Base-by-base conservation (phyloP, 37 sponge, comb jelly and placozoan species). In the Lycopodina hypogea region DNA sequence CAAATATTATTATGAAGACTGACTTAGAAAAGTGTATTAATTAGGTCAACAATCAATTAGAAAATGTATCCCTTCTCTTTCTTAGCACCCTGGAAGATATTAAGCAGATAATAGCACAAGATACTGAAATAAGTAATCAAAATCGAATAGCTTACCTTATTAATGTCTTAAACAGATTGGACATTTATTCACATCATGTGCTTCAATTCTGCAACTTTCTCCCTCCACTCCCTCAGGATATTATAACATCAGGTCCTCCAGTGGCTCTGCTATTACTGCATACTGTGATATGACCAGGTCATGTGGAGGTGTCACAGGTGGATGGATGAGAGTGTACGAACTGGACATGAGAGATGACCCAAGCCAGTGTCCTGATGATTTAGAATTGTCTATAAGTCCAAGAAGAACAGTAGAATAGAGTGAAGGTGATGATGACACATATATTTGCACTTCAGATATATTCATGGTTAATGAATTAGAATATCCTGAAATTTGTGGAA, bases 401-500 rank as follows among this genome's bases (percentile, higher is more conserved):
- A 2, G 35, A 3, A 3, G 32, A 15, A 24, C 32, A 28, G 30
- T 65, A 32, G 17, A 14, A 34, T 7, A 28, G 11, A 30, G 66
- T 32, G 30, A 8, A 19, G 7, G 18, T 2, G 30, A 32, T 34
- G 2, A 17, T 11, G 7, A 32, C 35, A 65, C n/a, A n/a, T n/a
- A n/a, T n/a, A n/a, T n/a, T 8, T 70, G 71, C 41, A 24, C 71
- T 7, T 70, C 71, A 42, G 71, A 35, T 19, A 70, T 41, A 21
- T 42, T 48, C 26, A 12, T 2, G 2, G 17, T 38, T 41, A 1
- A 42, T 70, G 48, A n/a, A 24, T 3, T 70, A 3, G 18, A 65
- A 30, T 81, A 72, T 45, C 30, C 60, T 26, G 21, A 72, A 34
- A 73, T 81, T 21, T 81, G 81, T 71, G 81, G 81, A 1, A 55